phyloP scores from a whole-genome alignment of 2,888 invertebrate genomes.

The Tachystola acroxantha region DNA sequence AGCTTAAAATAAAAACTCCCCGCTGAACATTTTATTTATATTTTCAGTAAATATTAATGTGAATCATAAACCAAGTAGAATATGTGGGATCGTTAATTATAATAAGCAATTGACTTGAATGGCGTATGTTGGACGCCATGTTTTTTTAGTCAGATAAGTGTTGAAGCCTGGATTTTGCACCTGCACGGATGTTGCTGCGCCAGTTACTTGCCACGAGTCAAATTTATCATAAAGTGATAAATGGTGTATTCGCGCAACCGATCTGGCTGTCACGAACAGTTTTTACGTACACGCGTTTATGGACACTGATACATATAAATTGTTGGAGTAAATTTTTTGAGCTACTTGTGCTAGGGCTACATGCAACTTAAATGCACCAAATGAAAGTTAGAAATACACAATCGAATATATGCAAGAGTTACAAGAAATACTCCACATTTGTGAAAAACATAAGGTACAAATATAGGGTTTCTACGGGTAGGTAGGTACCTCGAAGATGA shows the following conservation, averaged over 20 bases:
- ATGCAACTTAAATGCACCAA: too few relatives aligned
- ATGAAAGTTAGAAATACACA: too few relatives aligned
- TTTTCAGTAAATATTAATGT: constrained; percentile 6
- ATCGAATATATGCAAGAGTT: too few relatives aligned
- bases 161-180: constrained; percentile 8
- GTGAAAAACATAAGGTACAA: too few relatives aligned
- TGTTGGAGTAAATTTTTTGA: background rate
- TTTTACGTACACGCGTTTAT: constrained; percentile 1
- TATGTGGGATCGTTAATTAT: constrained; percentile 4
- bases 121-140: constrained; percentile 4
- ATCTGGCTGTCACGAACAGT: constrained; percentile 4
- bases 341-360: background rate
- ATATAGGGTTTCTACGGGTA: too few relatives aligned
- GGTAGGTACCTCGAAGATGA: too few relatives aligned
- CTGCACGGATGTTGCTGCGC: constrained; percentile 11
- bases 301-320: constrained; percentile 1
- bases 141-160: constrained; percentile 5
- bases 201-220: constrained; percentile 11
- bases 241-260: constrained; percentile 6
- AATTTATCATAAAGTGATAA: constrained; percentile 17
- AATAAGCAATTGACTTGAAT: constrained; percentile 10
- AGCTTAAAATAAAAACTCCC: too few relatives aligned
- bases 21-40: too few relatives aligned
- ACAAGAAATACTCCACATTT: too few relatives aligned
- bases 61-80: background rate